These are phyloP conservation scores for Meloidogyne floridensis DNA, from an alignment of 1,140 invertebrate genomes.

Conservation along the genomic window DNA sequence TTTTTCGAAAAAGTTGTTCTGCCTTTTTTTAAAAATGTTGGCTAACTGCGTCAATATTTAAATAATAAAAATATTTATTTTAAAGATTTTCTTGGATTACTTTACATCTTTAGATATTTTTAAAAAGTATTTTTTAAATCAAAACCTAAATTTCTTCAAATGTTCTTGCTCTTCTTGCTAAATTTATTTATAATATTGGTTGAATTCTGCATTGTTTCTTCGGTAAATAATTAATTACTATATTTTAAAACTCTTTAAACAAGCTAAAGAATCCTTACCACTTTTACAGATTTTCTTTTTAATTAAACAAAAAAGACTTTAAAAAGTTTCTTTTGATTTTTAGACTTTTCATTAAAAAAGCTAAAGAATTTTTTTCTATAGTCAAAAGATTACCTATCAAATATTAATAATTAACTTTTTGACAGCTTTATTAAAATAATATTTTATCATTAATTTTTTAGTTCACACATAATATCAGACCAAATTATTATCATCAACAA, in stretches of 20 bases:
- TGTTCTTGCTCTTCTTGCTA: background rate
- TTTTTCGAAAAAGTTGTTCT: too few species aligned
- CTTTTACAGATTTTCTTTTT: background rate
- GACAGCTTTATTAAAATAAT: too few species aligned
- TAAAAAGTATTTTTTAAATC: background rate
- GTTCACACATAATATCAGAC: background rate
- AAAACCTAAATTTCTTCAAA: background rate
- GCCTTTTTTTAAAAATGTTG: background rate
- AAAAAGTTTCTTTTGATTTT: background rate
- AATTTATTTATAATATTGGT: background rate
- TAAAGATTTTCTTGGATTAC: background rate
- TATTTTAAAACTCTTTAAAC: too few species aligned
- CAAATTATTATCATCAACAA: background rate
- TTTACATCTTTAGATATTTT: background rate
- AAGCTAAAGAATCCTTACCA: too few species aligned
- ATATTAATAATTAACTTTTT: too few species aligned
- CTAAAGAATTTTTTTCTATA: too few species aligned
- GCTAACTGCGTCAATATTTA: background rate
- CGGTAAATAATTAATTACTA: background rate
- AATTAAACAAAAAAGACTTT: too few species aligned
- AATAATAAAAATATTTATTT: constrained; percentile 10
- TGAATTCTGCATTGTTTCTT: background rate
- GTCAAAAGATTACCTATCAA: too few species aligned
- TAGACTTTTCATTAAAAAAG: too few species aligned
- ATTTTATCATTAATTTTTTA: background rate